phyloP scores from a whole-genome alignment of 2,797 vertebrate genomes.

The Anabacerthia variegaticeps region DNA sequence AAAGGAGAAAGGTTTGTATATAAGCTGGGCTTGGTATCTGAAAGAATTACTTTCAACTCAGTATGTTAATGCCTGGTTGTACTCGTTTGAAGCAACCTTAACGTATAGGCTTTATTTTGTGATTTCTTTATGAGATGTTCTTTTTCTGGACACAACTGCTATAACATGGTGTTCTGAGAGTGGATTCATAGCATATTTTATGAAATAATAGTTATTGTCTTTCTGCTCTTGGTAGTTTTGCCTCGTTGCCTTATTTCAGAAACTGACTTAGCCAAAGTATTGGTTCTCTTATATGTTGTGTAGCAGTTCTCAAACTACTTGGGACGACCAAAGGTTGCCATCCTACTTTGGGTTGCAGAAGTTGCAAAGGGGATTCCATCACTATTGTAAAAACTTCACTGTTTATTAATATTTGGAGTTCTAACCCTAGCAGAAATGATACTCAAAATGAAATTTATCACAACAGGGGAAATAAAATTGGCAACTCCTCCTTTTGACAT shows the following conservation, averaged over 20 bases:
- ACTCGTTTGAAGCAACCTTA: background rate
- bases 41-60: background rate
- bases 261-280: background rate
- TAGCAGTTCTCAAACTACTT: background rate
- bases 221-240: background rate
- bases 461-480: background rate
- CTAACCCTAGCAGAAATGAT: background rate
- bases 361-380: background rate
- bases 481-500: background rate
- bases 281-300: background rate
- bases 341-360: background rate
- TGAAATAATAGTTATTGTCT: background rate
- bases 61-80: background rate
- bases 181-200: background rate
- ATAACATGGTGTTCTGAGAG: background rate
- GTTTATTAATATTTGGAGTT: background rate
- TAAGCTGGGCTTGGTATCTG: background rate
- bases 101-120: background rate
- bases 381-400: background rate
- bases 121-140: background rate
- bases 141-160: background rate
- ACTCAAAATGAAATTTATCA: background rate
- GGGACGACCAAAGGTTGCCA: background rate
- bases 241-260: background rate
- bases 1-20: background rate